Base-by-base conservation (phyloP, 2,113 vertebrate genomes). In the Tursiops truncatus region DNA sequence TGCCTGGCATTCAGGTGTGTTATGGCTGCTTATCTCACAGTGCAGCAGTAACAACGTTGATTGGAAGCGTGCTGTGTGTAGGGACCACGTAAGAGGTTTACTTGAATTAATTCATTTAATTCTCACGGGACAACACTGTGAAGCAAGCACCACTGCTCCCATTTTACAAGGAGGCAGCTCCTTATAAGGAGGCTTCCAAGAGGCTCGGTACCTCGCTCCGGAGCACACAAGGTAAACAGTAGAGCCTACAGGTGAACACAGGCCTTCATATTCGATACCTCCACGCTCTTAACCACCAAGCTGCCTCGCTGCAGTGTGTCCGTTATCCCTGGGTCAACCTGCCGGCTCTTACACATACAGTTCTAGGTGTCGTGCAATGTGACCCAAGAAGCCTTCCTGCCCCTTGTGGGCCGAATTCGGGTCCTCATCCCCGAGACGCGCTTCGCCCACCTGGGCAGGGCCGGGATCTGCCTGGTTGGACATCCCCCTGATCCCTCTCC, bases 371-470 rank as follows among this genome's bases (percentile, higher is more conserved):
- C 41, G 10, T 15, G 44, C 21, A 21, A 0, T 0, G 38, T 2
- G 53, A 47, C 50, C 79, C 63, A 0, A 41, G 47, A 70, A 68
- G 62, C 11, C 47, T 25, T 25, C 14, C 1, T 3, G 86, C 15
- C 28, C 71, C 70, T 68, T 14, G n/a, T 18, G 25, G 58, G 25
- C 5, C 2, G 21, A 33, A 70, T 5, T 41, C 2, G 5, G 36
- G 38, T 67, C 38, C 56, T 14, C 1, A 7, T 70, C 44, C 12
- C 6, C 1, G 1, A 6, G 28, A 26, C 23, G 0, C 28, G 0
- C 18, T 53, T 70, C 25, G 21, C 65, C 25, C 4, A 36, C 8
- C 67, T 2, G 5, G 8, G 58, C 36, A 13, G 53, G 47, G 13
- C 53, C 5, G 12, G 50, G 38, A 36, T 6, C n/a, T 53, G 96